These are phyloP conservation scores for Pollenia amentaria DNA, from an alignment of 2,888 invertebrate species.

Conservation along the genomic window DNA sequence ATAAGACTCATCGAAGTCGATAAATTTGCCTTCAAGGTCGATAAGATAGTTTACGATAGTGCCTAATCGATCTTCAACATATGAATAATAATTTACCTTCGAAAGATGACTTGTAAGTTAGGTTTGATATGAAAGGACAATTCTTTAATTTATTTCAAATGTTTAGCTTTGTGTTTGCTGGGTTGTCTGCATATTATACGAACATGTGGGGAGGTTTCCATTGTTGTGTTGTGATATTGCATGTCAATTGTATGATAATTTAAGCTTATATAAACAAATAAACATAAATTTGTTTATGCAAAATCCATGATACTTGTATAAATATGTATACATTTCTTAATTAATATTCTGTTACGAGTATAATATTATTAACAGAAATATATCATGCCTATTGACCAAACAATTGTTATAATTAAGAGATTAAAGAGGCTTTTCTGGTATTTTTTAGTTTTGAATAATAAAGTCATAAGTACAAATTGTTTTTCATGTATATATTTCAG, in stretches of 20 bases:
- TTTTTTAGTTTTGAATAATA: too few relatives aligned
- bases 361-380: neutral
- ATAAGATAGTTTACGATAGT: too few relatives aligned
- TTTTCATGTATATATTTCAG: too few relatives aligned
- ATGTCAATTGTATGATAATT: constrained; percentile 58
- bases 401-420: neutral
- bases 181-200: neutral
- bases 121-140: too few relatives aligned
- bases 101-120: too few relatives aligned
- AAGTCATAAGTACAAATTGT: too few relatives aligned
- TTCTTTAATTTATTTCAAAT: too few relatives aligned
- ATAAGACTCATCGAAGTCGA: too few relatives aligned
- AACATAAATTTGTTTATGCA: constrained; percentile 47
- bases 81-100: too few relatives aligned
- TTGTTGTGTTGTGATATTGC: constrained; percentile 22
- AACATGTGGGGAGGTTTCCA: constrained; percentile 11
- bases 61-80: too few relatives aligned
- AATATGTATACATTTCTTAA: constrained; percentile 9
- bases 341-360: constrained; percentile 30
- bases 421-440: neutral
- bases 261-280: constrained; percentile 46
- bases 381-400: neutral
- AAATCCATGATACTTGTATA: constrained; percentile 13
- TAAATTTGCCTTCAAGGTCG: too few relatives aligned
- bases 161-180: neutral